Evolutionary conservation across 1,140 invertebrate species (phyloP), one percentile per base, ranked within the genome.

Genomic region (Drosophila asahinai): DNA sequence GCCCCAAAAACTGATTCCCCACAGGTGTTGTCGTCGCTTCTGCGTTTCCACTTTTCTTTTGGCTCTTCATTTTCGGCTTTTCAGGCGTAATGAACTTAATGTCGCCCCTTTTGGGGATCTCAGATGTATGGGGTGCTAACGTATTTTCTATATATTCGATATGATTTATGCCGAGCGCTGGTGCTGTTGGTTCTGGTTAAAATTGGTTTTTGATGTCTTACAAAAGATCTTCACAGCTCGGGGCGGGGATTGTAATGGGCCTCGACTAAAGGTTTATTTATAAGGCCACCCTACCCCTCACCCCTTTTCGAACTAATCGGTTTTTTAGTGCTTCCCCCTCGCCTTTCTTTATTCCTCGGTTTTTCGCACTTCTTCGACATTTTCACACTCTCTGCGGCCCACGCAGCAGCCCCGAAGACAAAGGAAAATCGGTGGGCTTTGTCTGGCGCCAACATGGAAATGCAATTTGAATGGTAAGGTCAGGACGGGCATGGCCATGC

Each of bases 391-490:
- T 60, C 47, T 22, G 19, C 61, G 38, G 45, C 48, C 63, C 59
- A 48, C 70, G 14, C 22, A 45, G 17, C 33, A 57, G 14, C n/a
- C 11, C 33, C 12, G 14, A 40, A 74, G 45, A 74, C 71, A 74
- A 74, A 74, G 22, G 45, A 30, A 15, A 58, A 54, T 57, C 58
- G 52, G 19, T 47, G 64, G 75, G 49, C 75, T 78, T 82, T 78
- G 79, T 87, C 83, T 87, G 86, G 81, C 81, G 86, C 68, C 77
- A 81, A 87, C 81, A 87, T 87, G 81, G 77, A 89, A 87, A 87
- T 90, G 77, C 60, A 89, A 87, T 87, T 87, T 75, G 81, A 73
- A 68, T 89, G 72, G 67, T 81, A 61, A 83, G 83, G 81, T 89
- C 84, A 87, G 86, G 80, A 70, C 71, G 47, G 80, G 83, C 83